Base-by-base conservation (phyloP, 1,140 invertebrate genomes). In the Lepidurus arcticus region DNA sequence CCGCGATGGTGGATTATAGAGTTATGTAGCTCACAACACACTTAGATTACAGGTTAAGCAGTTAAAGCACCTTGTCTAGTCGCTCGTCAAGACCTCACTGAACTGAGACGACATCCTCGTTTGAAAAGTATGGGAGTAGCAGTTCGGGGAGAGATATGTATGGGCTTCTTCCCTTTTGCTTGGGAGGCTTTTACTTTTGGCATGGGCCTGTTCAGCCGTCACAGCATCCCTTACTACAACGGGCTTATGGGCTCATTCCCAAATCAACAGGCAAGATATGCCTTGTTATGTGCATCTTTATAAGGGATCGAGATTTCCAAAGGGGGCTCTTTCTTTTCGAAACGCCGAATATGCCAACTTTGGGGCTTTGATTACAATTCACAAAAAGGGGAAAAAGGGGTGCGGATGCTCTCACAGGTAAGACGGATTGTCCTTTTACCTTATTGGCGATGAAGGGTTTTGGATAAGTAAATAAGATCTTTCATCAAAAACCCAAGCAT, bases 211-310 rank as follows among this genome's bases (percentile, higher is more conserved):
- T 65, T 65, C 53, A 7, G 53, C 53, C 53, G 53, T 16, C 53
- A 65, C 53, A 65, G 53, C 53, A 65, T 65, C 53, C 53, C 21
- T 34, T 34, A 34, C 34, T 65, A 65, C 53, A 16, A 21, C 53
- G 53, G 13, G 53, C 53, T 65, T 65, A 65, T 16, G 53, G 53
- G 53, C 53, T 65, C 53, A n/a, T 65, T 21, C 53, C 53, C 53
- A 65, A 65, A 65, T 65, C 53, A 65, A 65, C 53, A 65, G 53
- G 53, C 53, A 1, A 65, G 53, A 65, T 65, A 65, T 65, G 53
- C 53, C 53, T 65, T 65, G 53, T 65, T 65, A 65, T 65, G 53
- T 65, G 53, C 53, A 65, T 65, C 53, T 65, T 65, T 65, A 65
- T 65, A 65, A 65, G 53, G 53, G 53, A 65, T 65, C 53, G 21